Conservation (phyloP, 2,888 invertebrate species). For the Drosophila mulleri region DNA sequence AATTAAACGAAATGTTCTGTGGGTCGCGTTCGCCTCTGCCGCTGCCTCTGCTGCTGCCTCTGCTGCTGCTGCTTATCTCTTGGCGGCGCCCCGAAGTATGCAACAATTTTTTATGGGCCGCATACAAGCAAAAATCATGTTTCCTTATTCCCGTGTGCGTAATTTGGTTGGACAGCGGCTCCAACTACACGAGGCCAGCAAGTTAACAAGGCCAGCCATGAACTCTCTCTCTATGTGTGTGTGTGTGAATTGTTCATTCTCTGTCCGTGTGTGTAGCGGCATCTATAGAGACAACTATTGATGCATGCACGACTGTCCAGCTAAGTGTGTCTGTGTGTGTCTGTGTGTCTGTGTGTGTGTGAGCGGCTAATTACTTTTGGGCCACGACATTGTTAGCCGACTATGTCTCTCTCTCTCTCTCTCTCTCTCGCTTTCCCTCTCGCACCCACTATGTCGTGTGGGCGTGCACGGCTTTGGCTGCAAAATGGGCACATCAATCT, state of each 20-base stretch:
- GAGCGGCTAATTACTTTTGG: slow-evolving; percentile 72
- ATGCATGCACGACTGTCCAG: slow-evolving; percentile 49
- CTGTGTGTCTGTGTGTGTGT: slow-evolving; percentile 28
- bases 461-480: slow-evolving; percentile 30
- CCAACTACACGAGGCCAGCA: slow-evolving; percentile 56
- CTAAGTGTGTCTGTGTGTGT: slow-evolving; percentile 23
- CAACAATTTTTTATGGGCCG: slow-evolving; percentile 79
- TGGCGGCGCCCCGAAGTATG: slow-evolving; percentile 69
- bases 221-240: slow-evolving; percentile 7
- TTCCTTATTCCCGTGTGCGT: slow-evolving; percentile 81
- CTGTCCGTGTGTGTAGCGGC: slow-evolving; percentile 6
- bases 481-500: slow-evolving; percentile 74
- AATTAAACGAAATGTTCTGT: slow-evolving; percentile 77
- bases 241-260: not conserved
- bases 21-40: slow-evolving; percentile 31
- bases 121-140: slow-evolving; percentile 82
- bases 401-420: slow-evolving; percentile 13
- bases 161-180: slow-evolving; percentile 67
- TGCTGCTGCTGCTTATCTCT: slow-evolving; percentile 47
- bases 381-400: slow-evolving; percentile 60
- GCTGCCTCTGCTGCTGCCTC: not conserved
- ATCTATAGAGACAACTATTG: slow-evolving; percentile 56
- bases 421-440: not conserved
- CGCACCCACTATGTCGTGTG: not conserved
- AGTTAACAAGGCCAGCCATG: slow-evolving; percentile 65